Conservation (phyloP, 1,140 invertebrate genomes). For the Bombus ignitus region DNA sequence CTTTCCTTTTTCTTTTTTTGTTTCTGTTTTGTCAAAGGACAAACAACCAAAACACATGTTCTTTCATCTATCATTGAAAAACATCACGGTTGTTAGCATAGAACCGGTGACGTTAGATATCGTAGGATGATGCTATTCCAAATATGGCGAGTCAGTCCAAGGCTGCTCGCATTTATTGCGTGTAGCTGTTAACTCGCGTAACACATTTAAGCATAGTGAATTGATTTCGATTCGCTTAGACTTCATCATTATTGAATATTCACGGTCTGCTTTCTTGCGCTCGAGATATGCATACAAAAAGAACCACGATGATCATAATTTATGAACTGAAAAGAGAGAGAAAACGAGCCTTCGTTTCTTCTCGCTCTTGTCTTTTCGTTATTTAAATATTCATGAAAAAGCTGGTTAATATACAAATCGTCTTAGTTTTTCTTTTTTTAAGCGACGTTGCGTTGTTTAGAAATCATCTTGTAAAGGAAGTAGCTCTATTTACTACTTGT, state of each 20-base stretch:
- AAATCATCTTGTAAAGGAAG: neutral
- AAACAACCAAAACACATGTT: neutral
- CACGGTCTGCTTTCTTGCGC: conserved; percentile 32
- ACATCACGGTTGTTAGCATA: conserved; percentile 32
- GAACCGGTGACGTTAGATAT: conserved; percentile 57
- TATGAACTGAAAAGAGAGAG: neutral
- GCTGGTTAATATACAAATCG: neutral
- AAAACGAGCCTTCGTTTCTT: neutral
- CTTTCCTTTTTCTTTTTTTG: neutral
- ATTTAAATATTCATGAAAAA: conserved; percentile 4
- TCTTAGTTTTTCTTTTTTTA: neutral
- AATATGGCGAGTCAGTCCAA: conserved; percentile 74
- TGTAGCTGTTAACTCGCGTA: conserved; percentile 64
- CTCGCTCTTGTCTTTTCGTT: neutral
- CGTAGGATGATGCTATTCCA: conserved; percentile 78
- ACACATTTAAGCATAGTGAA: conserved; percentile 50
- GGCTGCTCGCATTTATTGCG: conserved; percentile 62
- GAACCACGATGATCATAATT: neutral
- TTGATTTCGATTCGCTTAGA: conserved; percentile 43
- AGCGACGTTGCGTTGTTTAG: neutral
- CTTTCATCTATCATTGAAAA: neutral
- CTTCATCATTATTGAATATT: conserved; percentile 55
- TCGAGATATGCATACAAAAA: neutral
- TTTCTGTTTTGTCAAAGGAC: neutral
- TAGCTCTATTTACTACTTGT: neutral